Evolutionary conservation across 1,140 invertebrate species (phyloP), one percentile per base, ranked within the genome.

Genomic region (Vollenhovia emeryi): DNA sequence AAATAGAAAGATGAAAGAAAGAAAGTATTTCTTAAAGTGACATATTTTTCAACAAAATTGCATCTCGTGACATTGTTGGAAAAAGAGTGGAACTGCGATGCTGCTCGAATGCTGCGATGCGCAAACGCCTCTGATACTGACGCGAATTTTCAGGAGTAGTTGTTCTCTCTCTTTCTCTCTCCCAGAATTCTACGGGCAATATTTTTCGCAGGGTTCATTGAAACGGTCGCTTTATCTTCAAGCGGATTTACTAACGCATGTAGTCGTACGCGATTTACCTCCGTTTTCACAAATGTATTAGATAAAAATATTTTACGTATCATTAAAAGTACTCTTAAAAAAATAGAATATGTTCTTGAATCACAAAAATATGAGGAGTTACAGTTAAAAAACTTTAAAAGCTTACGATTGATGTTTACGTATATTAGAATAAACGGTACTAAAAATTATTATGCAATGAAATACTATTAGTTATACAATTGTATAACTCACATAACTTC

Each of bases 1-100:
- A n/a, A n/a, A 40, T 27, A 50, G 45, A 68, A 79, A 79, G 13
- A 9, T 3, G 15, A 27, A 66, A 64, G 13, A 27, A 24, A 36
- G 30, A 50, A 55, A 52, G 52, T 68, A 68, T 68, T 52, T 27
- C 59, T 52, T n/a, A n/a, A n/a, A 68, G 13, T 78, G 13, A 78
- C 4, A 48, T 59, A 60, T 64, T 78, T 68, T 68, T 79, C 21
- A 43, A 55, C 18, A 55, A 69, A 48, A 80, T 43, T 52, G 13
- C 30, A 2, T 43, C n/a, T 27, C 5, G 9, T 15, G 21, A 40
- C 36, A 40, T 68, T 40, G 33, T 79, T n/a, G 30, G 33, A 36
- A 66, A 24, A 64, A 76, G 55, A 76, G 5, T 60, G 55, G 24
- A 60, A 30, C 18, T 33, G 30, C n/a, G 27, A 78, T 8, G 27